Percentiles rank a stretch among this genome's conserved stretches.
Evolutionary conservation across 1,140 invertebrate genomes (phyloP).

Genomic region (Drosophila carrolli): DNA sequence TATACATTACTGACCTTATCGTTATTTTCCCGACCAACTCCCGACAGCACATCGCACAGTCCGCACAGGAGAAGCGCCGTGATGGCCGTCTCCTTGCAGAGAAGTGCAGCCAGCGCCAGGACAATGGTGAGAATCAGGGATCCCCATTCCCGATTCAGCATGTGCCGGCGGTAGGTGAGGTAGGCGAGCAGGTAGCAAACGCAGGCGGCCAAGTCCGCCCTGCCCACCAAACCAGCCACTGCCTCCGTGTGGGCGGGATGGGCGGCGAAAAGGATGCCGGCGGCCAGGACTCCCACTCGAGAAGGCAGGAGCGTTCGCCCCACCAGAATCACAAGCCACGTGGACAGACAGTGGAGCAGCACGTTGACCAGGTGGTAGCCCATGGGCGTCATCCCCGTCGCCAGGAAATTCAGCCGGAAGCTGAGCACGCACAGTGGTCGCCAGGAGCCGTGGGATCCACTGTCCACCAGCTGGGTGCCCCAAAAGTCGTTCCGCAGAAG

Average conservation of each 20-base stretch:
- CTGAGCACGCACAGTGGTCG: slow-evolving; percentile 95
- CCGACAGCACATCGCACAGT: slow-evolving; percentile 88
- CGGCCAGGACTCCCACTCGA: slow-evolving; percentile 88
- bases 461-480: slow-evolving; percentile 93
- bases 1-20: slow-evolving; percentile 64
- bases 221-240: slow-evolving; percentile 96
- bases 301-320: slow-evolving; percentile 87
- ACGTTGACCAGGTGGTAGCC: slow-evolving; percentile 95
- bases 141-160: slow-evolving; percentile 86
- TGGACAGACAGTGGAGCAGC: slow-evolving; percentile 92
- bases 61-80: slow-evolving; percentile 94
- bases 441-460: slow-evolving; percentile 96
- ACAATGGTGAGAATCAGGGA: slow-evolving; percentile 86
- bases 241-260: slow-evolving; percentile 98
- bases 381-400: slow-evolving; percentile 92
- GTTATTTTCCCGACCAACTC: slow-evolving; percentile 14
- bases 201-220: slow-evolving; percentile 96
- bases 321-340: slow-evolving; percentile 91
- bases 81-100: slow-evolving; percentile 96
- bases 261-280: slow-evolving; percentile 95
- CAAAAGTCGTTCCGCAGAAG: slow-evolving; percentile 92
- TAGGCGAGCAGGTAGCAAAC: slow-evolving; percentile 95
- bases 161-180: slow-evolving; percentile 90
- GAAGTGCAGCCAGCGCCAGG: slow-evolving; percentile 89
- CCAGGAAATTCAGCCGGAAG: slow-evolving; percentile 95